A percentile compares a stretch with the other conserved stretches of the same genome.
These are phyloP conservation scores for Cyanoliseus patagonus DNA, from an alignment of 2,113 vertebrate genomes.

Conservation along the genomic window DNA sequence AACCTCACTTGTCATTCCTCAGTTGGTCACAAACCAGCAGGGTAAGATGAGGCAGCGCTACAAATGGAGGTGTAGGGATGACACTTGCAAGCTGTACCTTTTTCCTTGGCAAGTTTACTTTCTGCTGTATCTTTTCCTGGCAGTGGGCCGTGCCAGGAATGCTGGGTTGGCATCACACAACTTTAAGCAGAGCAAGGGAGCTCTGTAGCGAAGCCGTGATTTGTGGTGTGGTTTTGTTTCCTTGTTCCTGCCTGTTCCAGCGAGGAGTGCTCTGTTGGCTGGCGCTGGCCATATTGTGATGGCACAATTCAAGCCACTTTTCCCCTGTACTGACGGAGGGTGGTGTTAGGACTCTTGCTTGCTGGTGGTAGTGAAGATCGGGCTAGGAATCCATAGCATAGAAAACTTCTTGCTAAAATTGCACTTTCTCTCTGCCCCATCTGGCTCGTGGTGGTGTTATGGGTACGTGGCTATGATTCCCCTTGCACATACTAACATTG, in stretches of 20 bases:
- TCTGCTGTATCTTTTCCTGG: conserved; percentile 5
- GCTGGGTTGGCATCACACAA: neutral
- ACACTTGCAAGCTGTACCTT: neutral
- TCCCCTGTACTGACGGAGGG: neutral
- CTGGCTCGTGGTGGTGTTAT: conserved; percentile 40
- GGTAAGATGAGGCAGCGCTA: neutral
- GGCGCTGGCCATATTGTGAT: neutral
- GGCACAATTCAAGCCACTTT: neutral
- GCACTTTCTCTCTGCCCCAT: conserved; percentile 63
- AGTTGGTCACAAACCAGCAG: neutral
- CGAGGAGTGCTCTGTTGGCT: neutral
- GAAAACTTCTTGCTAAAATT: conserved; percentile 58
- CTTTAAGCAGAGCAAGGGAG: neutral
- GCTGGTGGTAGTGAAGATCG: conserved; percentile 50
- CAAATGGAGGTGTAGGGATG: neutral
- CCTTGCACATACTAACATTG: conserved; percentile 63
- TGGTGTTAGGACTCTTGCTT: conserved; percentile 1
- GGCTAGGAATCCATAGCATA: conserved; percentile 40
- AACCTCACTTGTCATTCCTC: neutral
- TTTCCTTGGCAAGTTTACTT: neutral
- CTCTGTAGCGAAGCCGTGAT: neutral
- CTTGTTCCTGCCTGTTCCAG: neutral
- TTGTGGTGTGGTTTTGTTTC: neutral
- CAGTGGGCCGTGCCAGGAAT: neutral
- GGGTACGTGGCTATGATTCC: conserved; percentile 60